phyloP scores from a whole-genome alignment of 2,797 vertebrate genomes.

The Delichon dasypus region DNA sequence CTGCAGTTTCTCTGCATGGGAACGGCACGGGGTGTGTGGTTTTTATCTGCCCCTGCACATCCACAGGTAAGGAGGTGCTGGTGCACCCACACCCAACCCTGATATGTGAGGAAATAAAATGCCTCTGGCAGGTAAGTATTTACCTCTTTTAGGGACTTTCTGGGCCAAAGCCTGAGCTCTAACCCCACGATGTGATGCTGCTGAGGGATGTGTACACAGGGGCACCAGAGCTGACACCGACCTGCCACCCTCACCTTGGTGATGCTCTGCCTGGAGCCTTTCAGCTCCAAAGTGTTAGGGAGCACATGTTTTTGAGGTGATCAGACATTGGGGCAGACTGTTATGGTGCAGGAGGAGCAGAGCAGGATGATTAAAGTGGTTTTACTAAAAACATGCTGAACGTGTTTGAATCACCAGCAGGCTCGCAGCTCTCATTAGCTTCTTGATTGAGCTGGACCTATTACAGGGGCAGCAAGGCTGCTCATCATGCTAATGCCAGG shows the following conservation, averaged over 20 bases:
- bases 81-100: background rate
- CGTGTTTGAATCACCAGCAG: background rate
- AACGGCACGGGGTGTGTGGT: fast-evolving
- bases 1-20: fast-evolving
- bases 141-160: background rate
- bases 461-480: background rate
- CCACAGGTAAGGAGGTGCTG: background rate
- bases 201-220: fast-evolving
- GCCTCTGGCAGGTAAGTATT: background rate
- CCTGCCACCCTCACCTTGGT: background rate
- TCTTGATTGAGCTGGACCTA: background rate
- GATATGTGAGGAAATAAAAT: background rate
- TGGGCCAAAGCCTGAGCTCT: background rate
- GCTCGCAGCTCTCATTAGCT: background rate
- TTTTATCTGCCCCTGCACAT: background rate
- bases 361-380: background rate
- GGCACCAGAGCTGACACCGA: background rate
- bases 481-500: slow-evolving; percentile 16
- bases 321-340: background rate
- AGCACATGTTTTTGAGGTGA: background rate
- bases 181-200: background rate
- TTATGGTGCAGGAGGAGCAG: background rate
- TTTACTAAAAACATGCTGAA: background rate
- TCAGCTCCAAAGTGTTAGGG: background rate
- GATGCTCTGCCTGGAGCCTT: background rate